Evolutionary conservation across 2,113 vertebrate genomes (phyloP).

Genomic region (Panthera tigris): DNA sequence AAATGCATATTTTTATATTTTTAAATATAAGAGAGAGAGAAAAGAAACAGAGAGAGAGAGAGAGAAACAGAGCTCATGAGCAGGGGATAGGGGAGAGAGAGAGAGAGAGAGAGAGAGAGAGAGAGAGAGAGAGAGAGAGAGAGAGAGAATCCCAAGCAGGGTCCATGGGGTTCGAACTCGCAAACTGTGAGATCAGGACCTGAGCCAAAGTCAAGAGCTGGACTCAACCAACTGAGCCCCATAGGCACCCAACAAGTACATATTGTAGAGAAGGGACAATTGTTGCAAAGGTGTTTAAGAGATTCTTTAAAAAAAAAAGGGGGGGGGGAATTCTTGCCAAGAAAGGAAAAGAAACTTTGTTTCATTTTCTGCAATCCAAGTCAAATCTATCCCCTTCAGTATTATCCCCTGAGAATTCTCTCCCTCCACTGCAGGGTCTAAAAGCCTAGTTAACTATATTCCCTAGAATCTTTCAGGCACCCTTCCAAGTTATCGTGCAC

Average conservation of each 20-base stretch:
- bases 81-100: background rate
- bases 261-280: background rate
- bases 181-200: background rate
- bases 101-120: background rate
- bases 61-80: background rate
- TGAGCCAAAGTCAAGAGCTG: background rate
- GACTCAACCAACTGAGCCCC: background rate
- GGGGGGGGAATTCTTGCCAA: background rate
- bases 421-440: background rate
- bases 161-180: background rate
- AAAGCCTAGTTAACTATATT: background rate
- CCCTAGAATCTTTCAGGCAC: background rate
- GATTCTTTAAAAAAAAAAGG: background rate
- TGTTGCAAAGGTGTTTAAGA: background rate
- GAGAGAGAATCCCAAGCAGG: no score
- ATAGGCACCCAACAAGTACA: background rate
- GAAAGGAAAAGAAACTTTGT: background rate
- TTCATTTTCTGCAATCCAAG: background rate
- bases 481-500: background rate
- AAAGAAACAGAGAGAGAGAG: background rate
- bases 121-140: no score
- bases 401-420: background rate
- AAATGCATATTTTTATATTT: background rate
- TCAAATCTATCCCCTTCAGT: background rate
- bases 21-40: background rate